A percentile compares a stretch with the other conserved stretches of the same genome.
Evolutionary conservation across 2,113 vertebrate species (phyloP).

Genomic region (Neogale vison): DNA sequence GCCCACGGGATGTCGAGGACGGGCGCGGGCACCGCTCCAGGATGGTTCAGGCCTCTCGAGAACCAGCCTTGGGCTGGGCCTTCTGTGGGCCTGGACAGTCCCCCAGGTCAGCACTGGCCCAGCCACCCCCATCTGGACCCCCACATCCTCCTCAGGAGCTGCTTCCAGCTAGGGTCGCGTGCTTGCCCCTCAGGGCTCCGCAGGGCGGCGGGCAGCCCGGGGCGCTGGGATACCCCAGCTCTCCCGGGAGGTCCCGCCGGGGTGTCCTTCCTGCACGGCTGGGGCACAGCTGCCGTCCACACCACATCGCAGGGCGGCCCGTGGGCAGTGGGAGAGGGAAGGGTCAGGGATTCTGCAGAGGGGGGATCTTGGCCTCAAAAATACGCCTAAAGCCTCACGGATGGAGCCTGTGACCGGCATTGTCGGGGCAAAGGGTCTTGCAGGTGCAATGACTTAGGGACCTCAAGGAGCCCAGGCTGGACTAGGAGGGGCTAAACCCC

Average conservation of each 20-base stretch:
- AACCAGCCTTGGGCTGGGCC: neutral
- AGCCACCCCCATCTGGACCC: neutral
- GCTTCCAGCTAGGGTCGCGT: no score
- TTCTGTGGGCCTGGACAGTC: neutral
- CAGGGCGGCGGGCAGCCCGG: neutral
- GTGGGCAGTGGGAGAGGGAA: neutral
- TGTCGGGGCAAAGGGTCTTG: no score
- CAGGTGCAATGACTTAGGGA: neutral
- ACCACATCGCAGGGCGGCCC: no score
- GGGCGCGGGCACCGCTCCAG: accelerated
- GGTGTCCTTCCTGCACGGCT: neutral
- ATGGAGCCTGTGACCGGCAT: neutral
- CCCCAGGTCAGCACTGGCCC: neutral
- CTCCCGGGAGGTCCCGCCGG: no score
- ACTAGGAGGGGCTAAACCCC: neutral
- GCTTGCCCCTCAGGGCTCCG: no score
- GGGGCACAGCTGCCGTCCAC: neutral
- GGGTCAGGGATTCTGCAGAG: neutral
- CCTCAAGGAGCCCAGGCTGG: neutral
- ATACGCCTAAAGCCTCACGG: neutral
- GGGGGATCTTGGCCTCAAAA: neutral
- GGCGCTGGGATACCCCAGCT: no score
- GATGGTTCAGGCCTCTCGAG: neutral
- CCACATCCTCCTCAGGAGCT: no score
- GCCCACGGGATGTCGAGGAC: neutral